A percentile compares a stretch with the other conserved stretches of the same genome.
phyloP scores from a whole-genome alignment of 2,113 vertebrate genomes.

The Propithecus coquereli region DNA sequence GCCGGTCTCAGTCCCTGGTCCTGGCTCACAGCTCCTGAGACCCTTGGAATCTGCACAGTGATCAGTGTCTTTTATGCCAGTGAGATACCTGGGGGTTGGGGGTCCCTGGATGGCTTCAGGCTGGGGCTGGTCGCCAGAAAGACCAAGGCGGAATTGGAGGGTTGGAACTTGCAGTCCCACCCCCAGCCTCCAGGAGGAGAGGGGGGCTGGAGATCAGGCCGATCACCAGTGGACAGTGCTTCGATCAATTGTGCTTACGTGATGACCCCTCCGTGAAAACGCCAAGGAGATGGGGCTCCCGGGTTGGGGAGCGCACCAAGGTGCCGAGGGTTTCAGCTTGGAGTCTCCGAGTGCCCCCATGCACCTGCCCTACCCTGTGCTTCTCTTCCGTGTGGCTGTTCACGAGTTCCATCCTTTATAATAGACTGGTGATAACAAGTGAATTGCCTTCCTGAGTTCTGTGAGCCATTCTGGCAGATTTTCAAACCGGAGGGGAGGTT shows the following conservation, averaged over 20 bases:
- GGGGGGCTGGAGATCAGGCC: background rate
- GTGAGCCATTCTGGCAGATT: background rate
- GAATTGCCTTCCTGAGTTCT: background rate
- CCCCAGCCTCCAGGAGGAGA: background rate
- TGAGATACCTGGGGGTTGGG: background rate
- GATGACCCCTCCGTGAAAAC: background rate
- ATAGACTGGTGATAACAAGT: background rate
- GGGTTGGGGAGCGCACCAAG: background rate
- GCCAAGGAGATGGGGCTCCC: background rate
- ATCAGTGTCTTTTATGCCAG: background rate
- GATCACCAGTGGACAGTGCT: background rate
- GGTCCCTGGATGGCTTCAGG: background rate
- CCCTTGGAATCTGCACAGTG: background rate
- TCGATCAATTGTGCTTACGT: rapidly evolving
- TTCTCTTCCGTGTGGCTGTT: background rate
- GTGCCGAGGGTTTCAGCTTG: background rate
- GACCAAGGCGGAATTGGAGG: background rate
- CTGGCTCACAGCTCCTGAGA: background rate
- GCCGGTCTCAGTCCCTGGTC: background rate
- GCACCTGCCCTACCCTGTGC: background rate
- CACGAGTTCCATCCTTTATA: background rate
- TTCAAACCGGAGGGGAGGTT: background rate
- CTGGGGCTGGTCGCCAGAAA: background rate
- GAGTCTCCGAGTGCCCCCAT: background rate
- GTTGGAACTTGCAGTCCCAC: background rate